Conservation (phyloP, 2,888 invertebrate genomes). For the Drosophila kokeensis region DNA sequence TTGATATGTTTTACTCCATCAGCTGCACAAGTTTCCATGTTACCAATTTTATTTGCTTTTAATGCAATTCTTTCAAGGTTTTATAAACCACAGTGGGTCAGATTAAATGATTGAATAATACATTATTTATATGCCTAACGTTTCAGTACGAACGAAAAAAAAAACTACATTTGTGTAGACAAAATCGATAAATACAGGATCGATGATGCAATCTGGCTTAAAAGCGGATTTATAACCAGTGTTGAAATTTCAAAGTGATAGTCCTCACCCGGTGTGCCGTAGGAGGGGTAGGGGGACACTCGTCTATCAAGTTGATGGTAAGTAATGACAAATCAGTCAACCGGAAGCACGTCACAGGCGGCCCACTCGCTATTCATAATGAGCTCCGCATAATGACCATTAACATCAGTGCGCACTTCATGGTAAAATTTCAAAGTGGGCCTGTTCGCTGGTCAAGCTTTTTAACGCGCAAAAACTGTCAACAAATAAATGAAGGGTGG, state of each 20-base stretch:
- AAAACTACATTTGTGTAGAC: not conserved
- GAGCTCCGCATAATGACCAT: conserved; percentile 61
- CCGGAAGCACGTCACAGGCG: conserved; percentile 65
- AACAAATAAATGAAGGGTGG: conserved; percentile 40
- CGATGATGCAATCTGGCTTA: conserved; percentile 1
- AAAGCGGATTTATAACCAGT: not conserved
- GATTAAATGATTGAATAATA: not conserved
- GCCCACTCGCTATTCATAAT: conserved; percentile 52
- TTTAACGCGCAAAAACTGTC: conserved; percentile 74
- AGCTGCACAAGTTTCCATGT: not conserved
- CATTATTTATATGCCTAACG: not conserved
- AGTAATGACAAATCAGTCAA: conserved; percentile 42
- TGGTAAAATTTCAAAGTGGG: conserved; percentile 25
- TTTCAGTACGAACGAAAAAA: not conserved
- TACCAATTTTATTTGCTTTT: not conserved
- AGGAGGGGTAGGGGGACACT: conserved; percentile 6
- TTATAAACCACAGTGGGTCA: not conserved
- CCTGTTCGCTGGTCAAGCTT: conserved; percentile 45
- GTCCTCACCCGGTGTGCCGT: not conserved
- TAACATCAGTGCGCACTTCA: conserved; percentile 28
- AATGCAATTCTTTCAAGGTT: not conserved
- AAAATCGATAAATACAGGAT: not conserved
- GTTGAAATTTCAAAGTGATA: conserved; percentile 4
- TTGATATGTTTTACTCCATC: not conserved
- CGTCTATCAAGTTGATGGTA: conserved; percentile 22